Conservation (phyloP, 2,113 vertebrate genomes). For the Phycodurus eques region DNA sequence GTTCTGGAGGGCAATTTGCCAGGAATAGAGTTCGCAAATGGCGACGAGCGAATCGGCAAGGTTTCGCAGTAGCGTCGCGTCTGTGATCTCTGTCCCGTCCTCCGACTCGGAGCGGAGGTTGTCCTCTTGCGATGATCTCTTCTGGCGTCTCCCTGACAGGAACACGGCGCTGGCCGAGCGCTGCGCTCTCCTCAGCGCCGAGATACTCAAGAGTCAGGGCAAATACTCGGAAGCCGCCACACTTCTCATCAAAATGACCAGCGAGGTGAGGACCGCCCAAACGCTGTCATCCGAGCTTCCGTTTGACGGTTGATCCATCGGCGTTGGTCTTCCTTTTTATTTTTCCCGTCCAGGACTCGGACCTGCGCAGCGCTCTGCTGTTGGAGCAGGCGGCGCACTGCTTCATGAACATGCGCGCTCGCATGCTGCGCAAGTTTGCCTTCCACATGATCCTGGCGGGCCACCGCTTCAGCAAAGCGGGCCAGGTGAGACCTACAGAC, state of each 20-base stretch:
- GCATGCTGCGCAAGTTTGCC: conserved; percentile 97
- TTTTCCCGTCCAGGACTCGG: conserved; percentile 81
- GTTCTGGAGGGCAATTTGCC: no score
- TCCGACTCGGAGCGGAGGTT: no score
- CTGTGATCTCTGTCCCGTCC: no score
- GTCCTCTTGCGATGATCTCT: neutral
- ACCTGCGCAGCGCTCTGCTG: conserved; percentile 92
- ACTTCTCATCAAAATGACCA: conserved; percentile 95
- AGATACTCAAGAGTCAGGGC: conserved; percentile 94
- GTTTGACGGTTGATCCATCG: neutral
- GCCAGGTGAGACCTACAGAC: conserved; percentile 76
- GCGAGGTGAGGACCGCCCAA: conserved; percentile 81
- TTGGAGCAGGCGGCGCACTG: conserved; percentile 96
- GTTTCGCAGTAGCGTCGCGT: no score
- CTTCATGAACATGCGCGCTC: conserved; percentile 96
- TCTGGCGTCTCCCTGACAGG: conserved; percentile 55
- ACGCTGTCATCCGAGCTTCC: neutral
- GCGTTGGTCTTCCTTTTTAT: neutral
- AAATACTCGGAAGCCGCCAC: conserved; percentile 96
- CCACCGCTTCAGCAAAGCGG: conserved; percentile 96
- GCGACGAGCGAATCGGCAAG: no score
- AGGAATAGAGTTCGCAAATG: no score
- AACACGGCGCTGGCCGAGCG: conserved; percentile 95
- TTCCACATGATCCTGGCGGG: conserved; percentile 99
- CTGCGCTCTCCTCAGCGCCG: conserved; percentile 91